Base-by-base conservation (phyloP, 1,140 invertebrate genomes). In the Scaptomyza graminum region DNA sequence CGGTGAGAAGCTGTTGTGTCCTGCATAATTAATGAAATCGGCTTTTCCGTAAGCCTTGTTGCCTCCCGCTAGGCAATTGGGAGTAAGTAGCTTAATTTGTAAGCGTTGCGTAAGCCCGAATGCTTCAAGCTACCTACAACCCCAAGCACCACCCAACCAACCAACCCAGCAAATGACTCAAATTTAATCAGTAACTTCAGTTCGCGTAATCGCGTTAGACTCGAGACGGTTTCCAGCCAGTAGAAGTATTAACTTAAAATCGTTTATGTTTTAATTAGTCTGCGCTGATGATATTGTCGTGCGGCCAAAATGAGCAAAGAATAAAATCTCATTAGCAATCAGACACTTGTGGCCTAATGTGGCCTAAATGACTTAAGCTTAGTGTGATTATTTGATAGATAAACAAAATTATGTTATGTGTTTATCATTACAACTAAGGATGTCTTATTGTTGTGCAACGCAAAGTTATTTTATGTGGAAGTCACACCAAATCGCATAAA, bases 21-120 rank as follows among this genome's bases (percentile, higher is more conserved):
- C 61, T 84, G 79, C 84, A 83, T 83, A 84, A 79, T 83, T 83
- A 83, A 83, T 79, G 75, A 83, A 75, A 79, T 72, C 79, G 70
- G 47, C 55, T 64, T 57, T 56, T 15, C 59, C 41, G 51, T 31
- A 7, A 47, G 66, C 31, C 50, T 44, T 50, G 15, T 15, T 16
- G 6, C 37, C 50, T 5, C 28, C 15, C 28, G 5, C 13, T 41
- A 16, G 44, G 41, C 28, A 22, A 15, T 39, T 49, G 37, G 9
- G 18, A 28, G 9, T 8, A 22, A 39, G 46, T 2, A 11, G 59
- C 47, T 57, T 76, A 77, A 78, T 78, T 79, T 79, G 76, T 76
- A 56, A 70, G 44, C 34, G 37, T 70, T 83, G 66, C 67, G 75
- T 68, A 63, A 72, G 50, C 16, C 15, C 28, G 12, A 18, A 65